Evolutionary conservation across 2,113 vertebrate genomes (phyloP), one percentile per base, ranked within the genome.

Genomic region (Pachycephala philippinensis): DNA sequence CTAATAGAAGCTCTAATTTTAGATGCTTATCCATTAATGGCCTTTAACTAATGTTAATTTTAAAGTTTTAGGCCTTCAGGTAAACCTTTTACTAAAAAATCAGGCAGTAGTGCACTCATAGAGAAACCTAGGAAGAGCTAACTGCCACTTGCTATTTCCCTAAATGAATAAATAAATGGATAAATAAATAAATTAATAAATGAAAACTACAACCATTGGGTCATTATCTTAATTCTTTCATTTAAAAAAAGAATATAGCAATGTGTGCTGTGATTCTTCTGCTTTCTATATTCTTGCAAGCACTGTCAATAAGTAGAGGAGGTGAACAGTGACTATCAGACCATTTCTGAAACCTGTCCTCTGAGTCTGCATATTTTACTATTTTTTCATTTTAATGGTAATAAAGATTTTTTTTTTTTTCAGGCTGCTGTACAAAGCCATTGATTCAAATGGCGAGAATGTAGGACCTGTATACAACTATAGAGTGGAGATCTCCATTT

Each of bases 401-500:
- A 77, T 72, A 54, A 94, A 64, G 23, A 44, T 49, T 42, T 15
- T 71, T 49, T 72, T 92, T 12, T 94, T 91, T 95, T 95, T 71
- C 97, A 99, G 99, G 96, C 97, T 99, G 76, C 97, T 99, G 0
- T 99, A 99, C 97, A 99, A 99, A 98, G 99, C 99, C 72, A 99
- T 99, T 28, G 99, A 99, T 91, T 99, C 99, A 4, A 99, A 99
- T 52, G 99, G 98, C 44, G 99, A 99, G 97, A 99, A 99, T 27
- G 93, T 99, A 6, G 99, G 99, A 39, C 99, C 99, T 16, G 98
- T 99, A 63, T 99, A 99, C 98, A 99, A 99, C 98, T 98, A 99
- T 53, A 98, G 99, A 3, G 99, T 99, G 97, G 99, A 99, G 97
- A 99, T 99, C 93, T 99, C 99, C 14, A 99, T 99, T 97, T 99